Conservation (phyloP, 2,797 vertebrate genomes). For the Masticophis lateralis region DNA sequence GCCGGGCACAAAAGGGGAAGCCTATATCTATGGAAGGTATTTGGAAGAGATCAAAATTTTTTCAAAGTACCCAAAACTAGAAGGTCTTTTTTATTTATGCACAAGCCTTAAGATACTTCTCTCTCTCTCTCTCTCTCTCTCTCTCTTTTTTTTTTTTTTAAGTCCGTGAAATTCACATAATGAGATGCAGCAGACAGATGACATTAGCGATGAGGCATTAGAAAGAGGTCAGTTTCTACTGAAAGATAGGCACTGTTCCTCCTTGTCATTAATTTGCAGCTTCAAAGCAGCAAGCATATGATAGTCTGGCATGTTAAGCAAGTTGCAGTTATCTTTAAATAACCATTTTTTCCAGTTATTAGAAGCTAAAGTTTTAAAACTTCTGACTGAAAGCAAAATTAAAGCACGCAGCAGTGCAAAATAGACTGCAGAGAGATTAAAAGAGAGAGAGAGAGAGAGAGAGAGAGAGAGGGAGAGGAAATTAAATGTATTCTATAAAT, state of each 20-base stretch:
- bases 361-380: constrained; percentile 87
- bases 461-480: constrained; percentile 60
- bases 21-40: constrained; percentile 88
- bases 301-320: constrained; percentile 89
- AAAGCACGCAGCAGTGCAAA: constrained; percentile 72
- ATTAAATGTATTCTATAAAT: constrained; percentile 74
- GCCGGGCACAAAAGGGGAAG: constrained; percentile 76
- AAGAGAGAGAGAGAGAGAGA: constrained; percentile 35
- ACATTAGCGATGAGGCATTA: constrained; percentile 90
- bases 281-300: constrained; percentile 93
- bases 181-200: constrained; percentile 96
- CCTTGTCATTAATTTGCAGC: constrained; percentile 95
- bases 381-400: constrained; percentile 79
- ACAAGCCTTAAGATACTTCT: constrained; percentile 92
- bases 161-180: constrained; percentile 93
- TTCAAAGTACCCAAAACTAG: constrained; percentile 92
- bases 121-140: background rate
- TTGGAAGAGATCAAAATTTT: constrained; percentile 95
- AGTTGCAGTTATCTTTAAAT: constrained; percentile 93
- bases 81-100: constrained; percentile 97
- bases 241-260: constrained; percentile 93
- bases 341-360: constrained; percentile 86
- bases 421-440: constrained; percentile 69
- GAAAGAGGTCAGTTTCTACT: constrained; percentile 94
- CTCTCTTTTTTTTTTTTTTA: constrained; percentile 56